Evolutionary conservation across 2,113 vertebrate genomes (phyloP), one percentile per base, ranked within the genome.

Genomic region (Pollimyrus isidori): DNA sequence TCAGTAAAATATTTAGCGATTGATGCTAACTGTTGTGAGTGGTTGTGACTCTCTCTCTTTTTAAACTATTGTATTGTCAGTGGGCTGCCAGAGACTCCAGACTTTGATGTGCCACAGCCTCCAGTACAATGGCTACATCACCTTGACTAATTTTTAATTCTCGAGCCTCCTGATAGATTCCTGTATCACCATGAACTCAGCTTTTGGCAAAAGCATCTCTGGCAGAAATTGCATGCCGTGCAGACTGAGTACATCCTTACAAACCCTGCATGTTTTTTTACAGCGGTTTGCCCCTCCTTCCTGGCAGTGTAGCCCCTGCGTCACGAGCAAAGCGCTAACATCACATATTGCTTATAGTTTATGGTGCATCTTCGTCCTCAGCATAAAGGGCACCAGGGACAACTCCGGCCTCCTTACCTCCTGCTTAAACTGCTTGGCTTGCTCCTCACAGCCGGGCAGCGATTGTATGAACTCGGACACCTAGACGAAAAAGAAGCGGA

Each of bases 381-480:
- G 2, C 13, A 86, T 26, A 5, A 30, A 30, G 23, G 49, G 13
- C 15, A 86, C 26, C 7, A 15, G 48, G 82, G 82, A 49, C 45
- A 85, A 35, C 21, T 49, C n/a, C 46, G 21, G 82, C 42, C 42
- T 46, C 52, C 90, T 89, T 89, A 89, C 96, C 95, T 97, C 95
- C 11, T 96, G 96, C 91, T 93, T 95, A 92, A 97, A 96, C 91
- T 93, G 95, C 90, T 95, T 95, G 49, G 96, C 96, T 87, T 95
- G 95, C 21, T 96, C 96, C 89, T 95, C 95, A 82, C 96, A 95
- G 86, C 97, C 96, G 2, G 96, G 95, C 17, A 97, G 95, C 56
- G 96, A 96, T 89, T 95, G 94, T 3, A 97, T 91, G 88, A 97
- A 97, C 87, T 94, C 94, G 26, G 95, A 95, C 88, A 97, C 95